Evolutionary conservation across 2,888 invertebrate species (phyloP), one percentile per base, ranked within the genome.

Genomic region (Ophion ventricosus): DNA sequence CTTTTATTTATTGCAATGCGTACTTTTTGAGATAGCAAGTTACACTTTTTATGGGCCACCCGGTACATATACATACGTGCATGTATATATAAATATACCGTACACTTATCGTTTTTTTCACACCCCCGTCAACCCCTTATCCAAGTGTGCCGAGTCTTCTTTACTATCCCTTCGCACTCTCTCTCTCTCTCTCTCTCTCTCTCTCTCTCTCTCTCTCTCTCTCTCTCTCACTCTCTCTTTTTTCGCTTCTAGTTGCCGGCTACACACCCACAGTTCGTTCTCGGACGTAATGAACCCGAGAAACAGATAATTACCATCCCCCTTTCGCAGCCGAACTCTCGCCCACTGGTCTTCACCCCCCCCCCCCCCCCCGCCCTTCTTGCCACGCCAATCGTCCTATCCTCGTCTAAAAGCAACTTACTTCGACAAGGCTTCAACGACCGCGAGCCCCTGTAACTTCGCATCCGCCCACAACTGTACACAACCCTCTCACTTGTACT

Each of bases 271-370:
- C 17, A 49, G 49, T 49, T 49, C 14, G 49, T 78, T 57, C 74
- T 64, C 79, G 83, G 86, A 85, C 89, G 88, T 91, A 91, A 91
- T 91, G 91, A 91, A 90, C 89, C 91, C 88, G 89, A 90, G 91
- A 89, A 91, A 91, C 90, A 90, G 90, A 91, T 91, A 91, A 92
- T 92, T 91, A 90, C 90, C 87, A 87, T 89, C 89, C 86, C 88
- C 84, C 79, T 82, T 81, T 84, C 77, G 35, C 49, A 43, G 26
- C 79, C 59, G 59, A 69, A 59, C 72, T 73, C 78, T 83, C 86
- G 72, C 43, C 75, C 67, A 75, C 77, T 56, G 78, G 69, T 54
- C 59, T 59, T 14, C 23, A 40, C 25, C 54, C 54, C 25, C 23
- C 43, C 29, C 43, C 29, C 20, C 63, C 25, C 77, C 43, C 25